Base-by-base conservation (phyloP, 2,888 invertebrate species). In the Morpho deidamia region DNA sequence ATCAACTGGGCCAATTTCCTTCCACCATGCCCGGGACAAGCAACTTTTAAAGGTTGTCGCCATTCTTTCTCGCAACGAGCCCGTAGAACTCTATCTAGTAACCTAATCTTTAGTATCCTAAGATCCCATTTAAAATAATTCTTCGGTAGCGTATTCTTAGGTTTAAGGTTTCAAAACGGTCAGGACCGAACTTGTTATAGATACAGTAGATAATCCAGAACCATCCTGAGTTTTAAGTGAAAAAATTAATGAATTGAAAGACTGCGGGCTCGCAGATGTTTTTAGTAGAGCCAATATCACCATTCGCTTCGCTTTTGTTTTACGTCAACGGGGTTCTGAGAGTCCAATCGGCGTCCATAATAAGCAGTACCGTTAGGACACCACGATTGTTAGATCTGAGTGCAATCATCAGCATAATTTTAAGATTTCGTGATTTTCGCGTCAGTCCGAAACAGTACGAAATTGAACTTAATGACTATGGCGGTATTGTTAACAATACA, bases 401-500 rank as follows among this genome's bases (percentile, higher is more conserved):
- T 71, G 72, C 71, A 76, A 72, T 64, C 66, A 65, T 42, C 49
- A 72, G 66, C 67, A 71, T 71, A 69, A 76, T 74, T 79, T 75
- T 69, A 73, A 76, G 72, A 78, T 74, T 70, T 81, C 76, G 74
- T 78, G 79, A 78, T 76, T 68, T 68, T 63, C 55, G 61, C 63
- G 59, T 67, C 59, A 57, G 64, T 68, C 66, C 64, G 63, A 69
- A 9, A 1, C 63, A 59, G 44, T 52, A 59, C 51, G 23, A 56
- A 46, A 44, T 49, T 53, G 9, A 46, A 53, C 54, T 47, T 35
- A 55, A 54, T 8, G 0, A 7, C 3, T 2, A n/a, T 11, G 7
- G 33, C 3, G 11, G 3, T 11, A 51, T 39, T 39, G 14, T 12
- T 43, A 14, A 43, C 9, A 46, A 41, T 45, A 35, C 11, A 39